A percentile compares a stretch with the other conserved stretches of the same genome.
phyloP scores from a whole-genome alignment of 2,888 invertebrate genomes.

The Zaprionus bogoriensis region DNA sequence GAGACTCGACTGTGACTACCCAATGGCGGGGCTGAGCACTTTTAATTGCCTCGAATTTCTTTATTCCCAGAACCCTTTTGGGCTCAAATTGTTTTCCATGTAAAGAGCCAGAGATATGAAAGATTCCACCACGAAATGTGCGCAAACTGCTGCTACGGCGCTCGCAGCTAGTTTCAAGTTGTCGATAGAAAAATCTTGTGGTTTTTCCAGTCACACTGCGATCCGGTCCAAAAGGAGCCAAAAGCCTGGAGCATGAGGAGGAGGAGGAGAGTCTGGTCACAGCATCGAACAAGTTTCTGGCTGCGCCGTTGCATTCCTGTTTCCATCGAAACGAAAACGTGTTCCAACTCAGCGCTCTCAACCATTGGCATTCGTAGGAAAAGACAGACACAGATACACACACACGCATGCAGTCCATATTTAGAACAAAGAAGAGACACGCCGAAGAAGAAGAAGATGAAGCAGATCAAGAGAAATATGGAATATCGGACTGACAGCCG shows the following conservation, averaged over 20 bases:
- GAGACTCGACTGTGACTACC: conserved; percentile 16
- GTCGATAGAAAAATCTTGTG: conserved; percentile 35
- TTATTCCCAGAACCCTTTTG: conserved; percentile 68
- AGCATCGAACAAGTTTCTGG: conserved; percentile 57
- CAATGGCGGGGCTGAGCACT: conserved; percentile 44
- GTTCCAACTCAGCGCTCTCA: conserved; percentile 38
- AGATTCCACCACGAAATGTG: conserved; percentile 17
- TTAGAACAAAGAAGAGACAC: conserved; percentile 5
- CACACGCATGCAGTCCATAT: neutral
- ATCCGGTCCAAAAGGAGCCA: conserved; percentile 1
- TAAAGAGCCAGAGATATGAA: conserved; percentile 22
- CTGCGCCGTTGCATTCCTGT: conserved; percentile 37
- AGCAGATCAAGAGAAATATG: conserved; percentile 23
- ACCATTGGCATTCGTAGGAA: conserved; percentile 41
- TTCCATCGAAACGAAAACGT: conserved; percentile 57
- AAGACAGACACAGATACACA: neutral
- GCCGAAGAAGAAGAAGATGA: neutral
- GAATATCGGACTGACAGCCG: conserved; percentile 48
- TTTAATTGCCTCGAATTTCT: conserved; percentile 70
- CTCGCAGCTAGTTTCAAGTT: neutral
- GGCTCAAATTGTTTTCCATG: conserved; percentile 53
- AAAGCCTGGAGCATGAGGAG: neutral
- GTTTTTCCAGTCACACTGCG: conserved; percentile 26
- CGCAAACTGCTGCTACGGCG: conserved; percentile 10
- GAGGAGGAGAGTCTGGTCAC: neutral